Percentiles rank a stretch among this genome's conserved stretches.
These are phyloP conservation scores for Zoroaster sp. DNA, from an alignment of 53 echinoderm and acorn worm species.

Conservation along the genomic window DNA sequence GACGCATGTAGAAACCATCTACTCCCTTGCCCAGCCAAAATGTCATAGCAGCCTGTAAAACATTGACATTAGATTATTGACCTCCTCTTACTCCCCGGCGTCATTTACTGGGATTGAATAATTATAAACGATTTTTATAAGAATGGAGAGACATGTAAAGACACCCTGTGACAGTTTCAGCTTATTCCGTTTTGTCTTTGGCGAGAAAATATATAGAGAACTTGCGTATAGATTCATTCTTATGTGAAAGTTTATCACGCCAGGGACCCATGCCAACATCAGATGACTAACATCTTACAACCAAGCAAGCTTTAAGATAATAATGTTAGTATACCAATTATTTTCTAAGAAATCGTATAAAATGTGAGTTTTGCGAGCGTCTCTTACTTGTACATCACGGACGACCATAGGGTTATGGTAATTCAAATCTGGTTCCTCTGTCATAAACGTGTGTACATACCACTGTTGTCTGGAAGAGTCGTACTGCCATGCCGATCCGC, in stretches of 20 bases:
- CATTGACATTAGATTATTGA: background rate
- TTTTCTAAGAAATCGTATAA: too few species aligned
- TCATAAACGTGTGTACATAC: conserved; percentile 43
- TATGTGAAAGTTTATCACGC: too few species aligned
- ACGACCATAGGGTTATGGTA: conserved; percentile 24
- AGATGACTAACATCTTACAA: too few species aligned
- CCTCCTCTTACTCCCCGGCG: background rate
- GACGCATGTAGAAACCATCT: conserved; percentile 61
- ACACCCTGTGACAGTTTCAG: too few species aligned
- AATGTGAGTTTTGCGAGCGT: too few species aligned
- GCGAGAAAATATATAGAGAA: too few species aligned
- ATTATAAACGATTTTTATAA: background rate
- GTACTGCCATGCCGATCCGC: conserved; percentile 43
- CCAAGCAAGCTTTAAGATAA: too few species aligned
- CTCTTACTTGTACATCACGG: conserved; percentile 40
- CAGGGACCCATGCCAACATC: too few species aligned
- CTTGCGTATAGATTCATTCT: too few species aligned
- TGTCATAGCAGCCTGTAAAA: conserved; percentile 17
- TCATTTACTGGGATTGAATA: background rate
- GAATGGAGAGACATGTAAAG: too few species aligned
- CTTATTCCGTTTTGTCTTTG: too few species aligned
- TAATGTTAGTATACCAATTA: too few species aligned
- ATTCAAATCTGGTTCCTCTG: conserved; percentile 49
- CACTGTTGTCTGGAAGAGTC: conserved; percentile 40
- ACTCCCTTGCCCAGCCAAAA: conserved; percentile 58